phyloP scores from a whole-genome alignment of 2,888 invertebrate species.

The Blastobasis lacticolella region DNA sequence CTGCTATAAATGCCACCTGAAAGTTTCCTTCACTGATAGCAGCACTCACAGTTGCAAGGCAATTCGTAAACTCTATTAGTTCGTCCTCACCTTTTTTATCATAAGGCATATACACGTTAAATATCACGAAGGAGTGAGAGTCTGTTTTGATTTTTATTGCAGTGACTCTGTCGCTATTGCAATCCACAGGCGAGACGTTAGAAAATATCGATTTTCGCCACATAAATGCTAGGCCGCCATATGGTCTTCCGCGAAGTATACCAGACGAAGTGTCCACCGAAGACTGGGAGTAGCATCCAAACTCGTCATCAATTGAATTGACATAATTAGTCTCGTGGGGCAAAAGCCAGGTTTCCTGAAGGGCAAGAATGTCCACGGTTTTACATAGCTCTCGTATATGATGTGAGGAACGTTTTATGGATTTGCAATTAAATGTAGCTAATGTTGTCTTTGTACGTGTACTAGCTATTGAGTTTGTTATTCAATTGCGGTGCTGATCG shows the following conservation, averaged over 20 bases:
- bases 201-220: conserved; percentile 4
- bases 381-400: conserved; percentile 12
- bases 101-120: too few relatives aligned
- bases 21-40: not conserved
- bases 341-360: conserved; percentile 20
- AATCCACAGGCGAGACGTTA: too few relatives aligned
- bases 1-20: not conserved
- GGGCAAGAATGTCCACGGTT: conserved; percentile 12
- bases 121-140: too few relatives aligned
- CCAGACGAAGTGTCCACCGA: conserved; percentile 9
- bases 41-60: not conserved
- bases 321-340: conserved; percentile 14
- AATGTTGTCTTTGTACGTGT: too few relatives aligned
- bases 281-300: conserved; percentile 2
- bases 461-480: too few relatives aligned
- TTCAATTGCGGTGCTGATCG: too few relatives aligned
- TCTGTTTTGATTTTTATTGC: too few relatives aligned
- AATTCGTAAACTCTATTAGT: conserved; percentile 1
- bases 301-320: not conserved
- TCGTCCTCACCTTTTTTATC: too few relatives aligned
- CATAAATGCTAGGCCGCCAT: conserved; percentile 11
- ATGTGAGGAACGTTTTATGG: conserved; percentile 15
- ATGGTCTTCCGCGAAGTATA: conserved; percentile 8
- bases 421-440: too few relatives aligned
- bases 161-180: too few relatives aligned